These are phyloP conservation scores for Micromesistius poutassou DNA, from an alignment of 2,797 vertebrate species.

Conservation along the genomic window DNA sequence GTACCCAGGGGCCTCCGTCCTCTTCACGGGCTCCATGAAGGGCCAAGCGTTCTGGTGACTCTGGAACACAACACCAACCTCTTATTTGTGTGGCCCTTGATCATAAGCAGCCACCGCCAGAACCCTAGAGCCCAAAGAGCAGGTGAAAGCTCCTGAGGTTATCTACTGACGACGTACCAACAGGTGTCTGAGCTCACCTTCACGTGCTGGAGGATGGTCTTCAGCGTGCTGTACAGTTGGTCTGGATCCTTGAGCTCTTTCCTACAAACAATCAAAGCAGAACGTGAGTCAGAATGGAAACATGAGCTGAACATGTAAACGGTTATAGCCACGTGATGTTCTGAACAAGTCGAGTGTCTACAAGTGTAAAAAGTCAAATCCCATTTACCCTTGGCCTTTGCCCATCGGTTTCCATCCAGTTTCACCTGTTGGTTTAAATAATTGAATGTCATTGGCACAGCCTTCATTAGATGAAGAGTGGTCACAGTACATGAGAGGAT, in stretches of 20 bases:
- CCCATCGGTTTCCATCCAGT: conserved; percentile 95
- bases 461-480: not conserved
- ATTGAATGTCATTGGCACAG: conserved; percentile 8
- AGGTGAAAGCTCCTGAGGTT: too few relatives aligned
- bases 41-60: conserved; percentile 99
- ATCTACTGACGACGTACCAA: too few relatives aligned
- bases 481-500: not conserved
- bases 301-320: not conserved
- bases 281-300: not conserved
- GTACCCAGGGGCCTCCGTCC: conserved; percentile 97
- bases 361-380: not conserved
- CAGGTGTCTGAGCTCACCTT: conserved; percentile 76
- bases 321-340: not conserved
- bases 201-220: conserved; percentile 94
- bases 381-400: conserved; percentile 76
- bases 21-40: conserved; percentile 99
- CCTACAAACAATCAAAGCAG: conserved; percentile 65
- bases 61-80: conserved; percentile 64
- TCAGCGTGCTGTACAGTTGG: conserved; percentile 91
- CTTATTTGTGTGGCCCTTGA: too few relatives aligned
- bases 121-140: too few relatives aligned
- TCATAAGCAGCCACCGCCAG: too few relatives aligned
- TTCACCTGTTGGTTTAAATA: conserved; percentile 65
- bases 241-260: conserved; percentile 97
- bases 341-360: not conserved